Conservation (phyloP, 1,140 invertebrate genomes). For the Phymastichus coffea region DNA sequence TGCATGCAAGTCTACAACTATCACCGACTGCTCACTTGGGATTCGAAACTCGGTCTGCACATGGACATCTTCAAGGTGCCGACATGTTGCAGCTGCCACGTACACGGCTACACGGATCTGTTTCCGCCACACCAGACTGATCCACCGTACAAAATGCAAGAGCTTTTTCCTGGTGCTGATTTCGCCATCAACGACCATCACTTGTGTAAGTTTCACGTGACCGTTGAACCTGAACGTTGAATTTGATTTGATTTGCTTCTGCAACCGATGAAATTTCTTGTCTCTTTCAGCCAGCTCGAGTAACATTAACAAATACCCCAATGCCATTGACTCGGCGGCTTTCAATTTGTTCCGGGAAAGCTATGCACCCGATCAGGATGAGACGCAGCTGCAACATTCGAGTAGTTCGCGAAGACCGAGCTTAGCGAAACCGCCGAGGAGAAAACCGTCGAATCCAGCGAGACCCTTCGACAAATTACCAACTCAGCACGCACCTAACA, state of each 20-base stretch:
- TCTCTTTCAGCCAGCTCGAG: neutral
- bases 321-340: conserved; percentile 6
- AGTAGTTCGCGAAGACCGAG: conserved; percentile 35
- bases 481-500: conserved; percentile 54
- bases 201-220: conserved; percentile 8
- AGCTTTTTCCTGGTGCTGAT: conserved; percentile 50
- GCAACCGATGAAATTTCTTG: neutral
- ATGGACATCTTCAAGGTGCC: conserved; percentile 88
- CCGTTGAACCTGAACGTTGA: neutral
- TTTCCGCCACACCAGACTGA: conserved; percentile 60
- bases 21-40: conserved; percentile 83
- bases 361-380: conserved; percentile 21
- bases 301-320: conserved; percentile 18
- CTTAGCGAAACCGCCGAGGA: conserved; percentile 34
- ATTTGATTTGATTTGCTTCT: neutral
- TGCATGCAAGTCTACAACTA: conserved; percentile 86
- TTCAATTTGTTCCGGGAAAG: conserved; percentile 16
- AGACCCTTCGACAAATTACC: conserved; percentile 52
- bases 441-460: conserved; percentile 36
- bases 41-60: conserved; percentile 75
- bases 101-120: conserved; percentile 71
- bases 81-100: conserved; percentile 81
- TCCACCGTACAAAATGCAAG: conserved; percentile 40
- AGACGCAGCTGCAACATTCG: conserved; percentile 24
- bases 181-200: conserved; percentile 43